Conservation (phyloP, 2,888 invertebrate genomes). For the Mycogona germanica region DNA sequence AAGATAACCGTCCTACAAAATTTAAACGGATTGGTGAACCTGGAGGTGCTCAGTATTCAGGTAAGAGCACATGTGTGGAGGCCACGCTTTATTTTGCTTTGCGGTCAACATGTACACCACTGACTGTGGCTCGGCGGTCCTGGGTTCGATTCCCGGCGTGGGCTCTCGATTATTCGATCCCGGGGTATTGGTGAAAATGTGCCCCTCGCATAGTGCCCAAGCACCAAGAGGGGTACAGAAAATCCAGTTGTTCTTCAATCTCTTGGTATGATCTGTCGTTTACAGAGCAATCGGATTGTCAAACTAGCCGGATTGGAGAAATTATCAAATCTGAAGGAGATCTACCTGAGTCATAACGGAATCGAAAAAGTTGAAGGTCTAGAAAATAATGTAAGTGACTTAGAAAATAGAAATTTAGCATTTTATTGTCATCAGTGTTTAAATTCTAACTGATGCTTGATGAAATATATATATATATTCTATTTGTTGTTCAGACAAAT, state of each 20-base stretch:
- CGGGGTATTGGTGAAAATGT: too few relatives aligned
- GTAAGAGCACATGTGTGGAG: conserved; percentile 27
- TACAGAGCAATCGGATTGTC: conserved; percentile 65
- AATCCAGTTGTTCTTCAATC: too few relatives aligned
- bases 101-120: neutral
- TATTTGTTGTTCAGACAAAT: conserved; percentile 30
- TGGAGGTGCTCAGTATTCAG: conserved; percentile 75
- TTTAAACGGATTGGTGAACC: conserved; percentile 52
- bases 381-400: conserved; percentile 41
- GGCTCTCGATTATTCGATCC: too few relatives aligned
- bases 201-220: too few relatives aligned
- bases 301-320: conserved; percentile 74
- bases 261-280: conserved; percentile 11
- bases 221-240: too few relatives aligned
- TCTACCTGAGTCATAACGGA: conserved; percentile 92
- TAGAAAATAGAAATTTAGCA: conserved; percentile 19
- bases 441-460: neutral
- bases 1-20: conserved; percentile 82
- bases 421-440: neutral
- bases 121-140: too few relatives aligned
- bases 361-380: conserved; percentile 63
- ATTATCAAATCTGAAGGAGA: conserved; percentile 60
- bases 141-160: too few relatives aligned
- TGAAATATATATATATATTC: neutral
- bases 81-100: neutral